Conservation (phyloP, 1,140 invertebrate species). For the Drosophila leontia region DNA sequence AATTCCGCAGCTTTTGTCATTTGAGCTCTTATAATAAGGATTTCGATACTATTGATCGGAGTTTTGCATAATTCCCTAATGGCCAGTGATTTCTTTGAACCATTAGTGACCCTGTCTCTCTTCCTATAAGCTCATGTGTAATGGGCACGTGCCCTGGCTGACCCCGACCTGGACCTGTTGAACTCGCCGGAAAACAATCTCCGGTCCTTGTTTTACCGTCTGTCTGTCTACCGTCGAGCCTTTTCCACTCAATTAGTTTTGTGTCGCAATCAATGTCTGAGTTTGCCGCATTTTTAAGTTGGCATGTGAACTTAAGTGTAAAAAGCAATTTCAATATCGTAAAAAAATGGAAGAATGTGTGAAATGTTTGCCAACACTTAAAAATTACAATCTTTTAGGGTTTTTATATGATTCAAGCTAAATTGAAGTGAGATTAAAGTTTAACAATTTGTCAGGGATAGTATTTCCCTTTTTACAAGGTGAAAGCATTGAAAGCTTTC, state of each 20-base stretch:
- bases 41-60: not conserved
- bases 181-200: constrained; percentile 18
- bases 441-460: too few relatives aligned
- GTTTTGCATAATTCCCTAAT: constrained; percentile 20
- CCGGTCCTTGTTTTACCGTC: constrained; percentile 8
- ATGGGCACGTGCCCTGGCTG: constrained; percentile 18
- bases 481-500: not conserved
- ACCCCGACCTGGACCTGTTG: constrained; percentile 18
- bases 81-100: constrained; percentile 3
- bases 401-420: too few relatives aligned
- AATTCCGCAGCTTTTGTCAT: not conserved
- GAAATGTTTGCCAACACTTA: not conserved
- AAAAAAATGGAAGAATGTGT: not conserved
- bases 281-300: constrained; percentile 36
- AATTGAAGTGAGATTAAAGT: not conserved
- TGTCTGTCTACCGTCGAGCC: constrained; percentile 25
- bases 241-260: constrained; percentile 75
- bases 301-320: constrained; percentile 28
- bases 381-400: not conserved
- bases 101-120: not conserved
- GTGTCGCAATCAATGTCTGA: constrained; percentile 65
- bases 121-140: constrained; percentile 1
- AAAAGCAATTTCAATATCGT: constrained; percentile 51
- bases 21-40: not conserved
- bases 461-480: not conserved